Conservation (phyloP, 2,888 invertebrate species). For the Myathropa florea region DNA sequence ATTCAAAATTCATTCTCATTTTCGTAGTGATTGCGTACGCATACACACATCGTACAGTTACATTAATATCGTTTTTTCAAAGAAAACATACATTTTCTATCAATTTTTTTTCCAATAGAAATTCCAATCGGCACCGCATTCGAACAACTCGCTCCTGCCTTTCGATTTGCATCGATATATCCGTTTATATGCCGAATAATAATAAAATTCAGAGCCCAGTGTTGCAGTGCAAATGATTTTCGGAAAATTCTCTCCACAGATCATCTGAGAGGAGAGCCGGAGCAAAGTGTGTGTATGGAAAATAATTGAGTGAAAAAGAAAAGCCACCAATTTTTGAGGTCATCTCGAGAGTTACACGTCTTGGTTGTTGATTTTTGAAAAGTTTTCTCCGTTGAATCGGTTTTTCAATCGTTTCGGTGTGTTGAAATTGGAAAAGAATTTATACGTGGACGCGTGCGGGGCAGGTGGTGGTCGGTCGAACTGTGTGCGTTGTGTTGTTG, state of each 20-base stretch:
- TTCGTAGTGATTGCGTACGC: slow-evolving; percentile 74
- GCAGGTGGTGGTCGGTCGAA: slow-evolving; percentile 70
- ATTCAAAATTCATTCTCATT: slow-evolving; percentile 73
- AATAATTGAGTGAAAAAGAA: slow-evolving; percentile 43
- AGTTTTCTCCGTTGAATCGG: slow-evolving; percentile 43
- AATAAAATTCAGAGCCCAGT: slow-evolving; percentile 15
- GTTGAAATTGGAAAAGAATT: slow-evolving; percentile 44
- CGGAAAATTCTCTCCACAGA: slow-evolving; percentile 60
- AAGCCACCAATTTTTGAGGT: slow-evolving; percentile 58
- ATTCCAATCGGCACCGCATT: slow-evolving; percentile 15
- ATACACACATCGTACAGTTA: slow-evolving; percentile 72
- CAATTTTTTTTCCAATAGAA: slow-evolving; percentile 18
- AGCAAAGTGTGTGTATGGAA: slow-evolving; percentile 58
- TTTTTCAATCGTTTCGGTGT: slow-evolving; percentile 43
- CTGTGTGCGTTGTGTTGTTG: slow-evolving; percentile 69
- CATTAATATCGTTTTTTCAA: slow-evolving; percentile 44
- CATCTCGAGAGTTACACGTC: slow-evolving; percentile 35
- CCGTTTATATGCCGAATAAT: slow-evolving; percentile 20
- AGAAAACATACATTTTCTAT: slow-evolving; percentile 28
- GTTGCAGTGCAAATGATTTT: slow-evolving; percentile 52
- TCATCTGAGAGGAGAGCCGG: slow-evolving; percentile 38
- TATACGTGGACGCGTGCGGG: slow-evolving; percentile 71
- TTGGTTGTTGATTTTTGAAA: background rate
- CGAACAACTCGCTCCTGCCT: background rate
- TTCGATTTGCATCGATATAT: slow-evolving; percentile 20